Percentiles rank a stretch among this genome's conserved stretches.
phyloP scores from a whole-genome alignment of 1,140 invertebrate genomes.

The Saxidomus purpurata region DNA sequence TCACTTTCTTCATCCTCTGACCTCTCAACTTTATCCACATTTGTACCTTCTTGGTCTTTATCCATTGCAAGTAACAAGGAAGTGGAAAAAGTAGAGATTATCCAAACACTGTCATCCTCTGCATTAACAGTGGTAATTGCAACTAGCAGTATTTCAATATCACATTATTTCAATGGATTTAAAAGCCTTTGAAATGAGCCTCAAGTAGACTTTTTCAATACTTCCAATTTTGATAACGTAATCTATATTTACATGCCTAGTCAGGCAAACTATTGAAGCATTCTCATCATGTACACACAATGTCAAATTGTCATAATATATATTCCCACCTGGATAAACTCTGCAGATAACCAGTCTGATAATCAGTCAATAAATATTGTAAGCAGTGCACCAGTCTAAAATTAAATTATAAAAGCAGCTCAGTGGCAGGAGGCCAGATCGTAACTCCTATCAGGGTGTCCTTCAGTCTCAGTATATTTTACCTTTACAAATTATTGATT shows the following conservation, averaged over 20 bases:
- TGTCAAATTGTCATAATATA: slow-evolving; percentile 17
- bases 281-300: slow-evolving; percentile 7
- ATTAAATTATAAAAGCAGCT: slow-evolving; percentile 11
- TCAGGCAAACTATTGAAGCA: slow-evolving; percentile 16
- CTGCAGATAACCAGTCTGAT: slow-evolving; percentile 2
- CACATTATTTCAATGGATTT: slow-evolving; percentile 30
- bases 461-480: slow-evolving; percentile 28
- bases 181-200: background rate
- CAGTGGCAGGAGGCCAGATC: slow-evolving; percentile 14
- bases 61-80: background rate
- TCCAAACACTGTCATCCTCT: slow-evolving; percentile 19
- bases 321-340: slow-evolving; percentile 37
- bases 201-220: slow-evolving; percentile 46
- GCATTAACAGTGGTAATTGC: background rate
- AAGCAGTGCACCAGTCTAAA: slow-evolving; percentile 21
- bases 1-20: slow-evolving; percentile 45
- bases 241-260: slow-evolving; percentile 64
- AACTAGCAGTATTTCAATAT: background rate
- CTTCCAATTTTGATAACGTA: slow-evolving; percentile 41
- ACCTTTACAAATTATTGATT: slow-evolving; percentile 46
- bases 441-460: background rate
- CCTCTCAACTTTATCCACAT: background rate
- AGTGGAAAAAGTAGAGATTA: background rate
- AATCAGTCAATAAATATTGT: slow-evolving; percentile 19
- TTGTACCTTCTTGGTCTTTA: slow-evolving; percentile 39